Percentiles rank a stretch among this genome's conserved stretches.
Conservation (phyloP, 2,797 vertebrate species). For the Coluber constrictor region DNA sequence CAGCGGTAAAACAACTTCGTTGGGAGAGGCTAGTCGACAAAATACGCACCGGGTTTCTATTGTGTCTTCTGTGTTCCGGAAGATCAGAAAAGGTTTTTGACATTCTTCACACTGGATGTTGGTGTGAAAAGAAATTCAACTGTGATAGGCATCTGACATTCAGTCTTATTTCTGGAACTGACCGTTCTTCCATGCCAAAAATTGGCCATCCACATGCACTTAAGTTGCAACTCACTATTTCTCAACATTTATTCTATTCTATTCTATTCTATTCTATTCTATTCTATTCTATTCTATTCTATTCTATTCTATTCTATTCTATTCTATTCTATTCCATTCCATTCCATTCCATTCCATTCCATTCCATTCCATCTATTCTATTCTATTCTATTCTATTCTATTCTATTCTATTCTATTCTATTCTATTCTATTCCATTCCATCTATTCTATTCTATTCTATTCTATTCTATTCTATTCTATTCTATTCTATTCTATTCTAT, state of each 20-base stretch:
- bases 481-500: no score
- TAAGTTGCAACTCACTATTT: background rate
- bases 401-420: no score
- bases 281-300: no score
- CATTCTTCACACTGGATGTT: constrained; percentile 73
- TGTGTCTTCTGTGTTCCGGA: constrained; percentile 53
- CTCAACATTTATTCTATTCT: background rate
- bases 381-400: no score
- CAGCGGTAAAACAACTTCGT: constrained; percentile 5
- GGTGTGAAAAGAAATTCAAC: constrained; percentile 23
- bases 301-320: no score
- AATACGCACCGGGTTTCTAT: constrained; percentile 66
- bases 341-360: no score
- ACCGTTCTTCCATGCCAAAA: background rate
- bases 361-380: no score
- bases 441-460: no score
- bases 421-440: no score
- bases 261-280: background rate
- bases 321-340: rapidly evolving
- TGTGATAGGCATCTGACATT: background rate
- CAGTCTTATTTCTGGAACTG: background rate
- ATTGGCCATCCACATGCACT: background rate
- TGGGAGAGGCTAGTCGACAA: constrained; percentile 63
- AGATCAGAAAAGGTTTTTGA: constrained; percentile 67
- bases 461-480: no score